Base-by-base conservation (phyloP, 2,113 vertebrate genomes). In the Phaethornis superciliosus region DNA sequence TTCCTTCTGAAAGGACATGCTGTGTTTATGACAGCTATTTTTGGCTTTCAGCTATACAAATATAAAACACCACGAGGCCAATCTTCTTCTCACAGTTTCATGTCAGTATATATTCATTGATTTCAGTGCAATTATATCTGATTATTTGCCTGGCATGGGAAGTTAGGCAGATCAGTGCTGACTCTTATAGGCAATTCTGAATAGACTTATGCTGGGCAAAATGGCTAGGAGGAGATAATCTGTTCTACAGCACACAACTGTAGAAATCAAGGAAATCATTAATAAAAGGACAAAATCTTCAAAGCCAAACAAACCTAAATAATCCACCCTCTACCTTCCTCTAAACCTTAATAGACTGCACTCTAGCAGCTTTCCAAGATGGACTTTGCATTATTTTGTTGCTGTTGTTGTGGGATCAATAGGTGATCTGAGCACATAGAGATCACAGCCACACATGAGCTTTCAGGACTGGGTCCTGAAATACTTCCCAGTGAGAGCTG, bases 41-140 rank as follows among this genome's bases (percentile, higher is more conserved):
- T 12, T 94, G 52, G 81, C 69, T 92, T 91, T 81, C 71, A 68
- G 71, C 74, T 86, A 74, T 54, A 95, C 40, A 96, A 89, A 59
- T 59, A 71, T 19, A 90, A 88, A 93, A 67, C 81, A 75, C 62
- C 52, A 72, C 22, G 78, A 88, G 68, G 67, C 60, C 14, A 5
- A 78, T 93, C 90, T 85, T 93, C 82, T 81, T 77, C 79, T 86
- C 67, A 59, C 67, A 54, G 77, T 68, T 94, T 93, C 70, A 65
- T 42, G 76, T 77, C 60, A 76, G 71, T 84, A 49, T 81, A 78
- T 44, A 75, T 75, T 62, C 85, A 94, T 79, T 89, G 82, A 95
- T 85, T 91, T 95, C 72, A 72, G 35, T 30, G 60, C 64, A 93
- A 78, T 92, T 88, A 91, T 28, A 89, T 77, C 44, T 76, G 74